Evolutionary conservation across 64 coral and sea anemone species (phyloP).

Genomic region (Stichodactyla mertensii): DNA sequence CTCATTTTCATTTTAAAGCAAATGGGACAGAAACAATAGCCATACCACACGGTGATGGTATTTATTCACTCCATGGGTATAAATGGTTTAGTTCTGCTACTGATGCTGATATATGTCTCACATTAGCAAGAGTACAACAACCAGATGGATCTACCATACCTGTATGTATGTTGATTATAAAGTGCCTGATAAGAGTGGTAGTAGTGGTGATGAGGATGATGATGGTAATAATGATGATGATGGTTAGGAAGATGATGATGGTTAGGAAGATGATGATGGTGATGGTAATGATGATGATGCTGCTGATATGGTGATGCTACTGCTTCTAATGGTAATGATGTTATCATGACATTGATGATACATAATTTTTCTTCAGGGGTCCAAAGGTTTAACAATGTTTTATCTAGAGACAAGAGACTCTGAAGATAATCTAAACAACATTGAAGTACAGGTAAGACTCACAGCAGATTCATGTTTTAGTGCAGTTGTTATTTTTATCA

Average conservation of each 20-base stretch:
- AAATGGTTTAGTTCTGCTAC: constrained; percentile 99
- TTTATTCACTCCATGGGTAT: constrained; percentile 75
- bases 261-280: background rate
- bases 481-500: background rate
- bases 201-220: background rate
- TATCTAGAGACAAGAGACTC: constrained; percentile 69
- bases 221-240: background rate
- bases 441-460: constrained; percentile 70
- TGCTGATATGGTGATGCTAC: background rate
- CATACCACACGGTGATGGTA: constrained; percentile 51
- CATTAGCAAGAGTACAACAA: constrained; percentile 74
- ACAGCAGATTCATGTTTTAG: background rate
- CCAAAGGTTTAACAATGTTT: constrained; percentile 85
- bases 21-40: constrained; percentile 88
- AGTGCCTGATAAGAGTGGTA: background rate
- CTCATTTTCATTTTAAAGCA: constrained; percentile 19
- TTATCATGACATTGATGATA: background rate
- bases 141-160: constrained; percentile 52
- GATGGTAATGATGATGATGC: background rate
- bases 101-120: constrained; percentile 81
- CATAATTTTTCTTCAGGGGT: constrained; percentile 44
- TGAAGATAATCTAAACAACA: constrained; percentile 71
- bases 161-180: constrained; percentile 36
- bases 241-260: no score
- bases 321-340: background rate